Evolutionary conservation across 2,888 invertebrate genomes (phyloP).

Genomic region (Trypoxylon attenuatum): DNA sequence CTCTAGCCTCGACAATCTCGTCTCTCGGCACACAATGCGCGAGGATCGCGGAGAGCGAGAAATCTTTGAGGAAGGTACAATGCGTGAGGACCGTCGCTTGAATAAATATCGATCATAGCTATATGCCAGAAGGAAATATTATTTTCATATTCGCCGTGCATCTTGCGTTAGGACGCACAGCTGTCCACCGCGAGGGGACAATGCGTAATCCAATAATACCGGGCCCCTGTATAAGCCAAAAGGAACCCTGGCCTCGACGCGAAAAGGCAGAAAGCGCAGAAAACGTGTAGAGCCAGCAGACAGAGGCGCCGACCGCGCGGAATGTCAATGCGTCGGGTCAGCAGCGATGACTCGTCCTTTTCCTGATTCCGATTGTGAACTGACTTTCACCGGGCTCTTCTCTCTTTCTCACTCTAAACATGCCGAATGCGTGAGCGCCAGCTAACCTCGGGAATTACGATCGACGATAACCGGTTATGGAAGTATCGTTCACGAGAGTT

Average conservation of each 20-base stretch:
- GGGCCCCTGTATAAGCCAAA: slow-evolving; percentile 30
- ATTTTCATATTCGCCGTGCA: slow-evolving; percentile 69
- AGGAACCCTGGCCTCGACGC: slow-evolving; percentile 3
- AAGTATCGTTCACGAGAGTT: slow-evolving; percentile 1
- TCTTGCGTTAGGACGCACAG: slow-evolving; percentile 48
- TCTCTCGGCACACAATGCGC: background rate
- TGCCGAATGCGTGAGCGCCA: background rate
- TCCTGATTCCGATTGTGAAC: background rate
- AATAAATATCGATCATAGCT: slow-evolving; percentile 73
- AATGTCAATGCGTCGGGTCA: background rate
- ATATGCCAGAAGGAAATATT: slow-evolving; percentile 67
- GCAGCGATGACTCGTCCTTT: background rate
- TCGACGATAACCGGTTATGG: slow-evolving; percentile 28
- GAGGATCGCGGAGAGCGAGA: background rate
- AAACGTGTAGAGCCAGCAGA: too few species aligned
- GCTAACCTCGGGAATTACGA: slow-evolving; percentile 1
- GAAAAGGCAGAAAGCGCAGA: background rate
- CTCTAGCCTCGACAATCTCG: too few species aligned
- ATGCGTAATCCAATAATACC: slow-evolving; percentile 68
- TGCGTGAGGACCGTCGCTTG: slow-evolving; percentile 59
- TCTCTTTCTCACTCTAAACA: background rate
- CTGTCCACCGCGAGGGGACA: slow-evolving; percentile 54
- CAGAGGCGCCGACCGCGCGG: too few species aligned
- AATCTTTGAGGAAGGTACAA: too few species aligned
- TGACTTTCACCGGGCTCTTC: background rate